A percentile compares a stretch with the other conserved stretches of the same genome.
Conservation (phyloP, 2,888 invertebrate genomes). For the Kuschelorhynchus macadamiae region DNA sequence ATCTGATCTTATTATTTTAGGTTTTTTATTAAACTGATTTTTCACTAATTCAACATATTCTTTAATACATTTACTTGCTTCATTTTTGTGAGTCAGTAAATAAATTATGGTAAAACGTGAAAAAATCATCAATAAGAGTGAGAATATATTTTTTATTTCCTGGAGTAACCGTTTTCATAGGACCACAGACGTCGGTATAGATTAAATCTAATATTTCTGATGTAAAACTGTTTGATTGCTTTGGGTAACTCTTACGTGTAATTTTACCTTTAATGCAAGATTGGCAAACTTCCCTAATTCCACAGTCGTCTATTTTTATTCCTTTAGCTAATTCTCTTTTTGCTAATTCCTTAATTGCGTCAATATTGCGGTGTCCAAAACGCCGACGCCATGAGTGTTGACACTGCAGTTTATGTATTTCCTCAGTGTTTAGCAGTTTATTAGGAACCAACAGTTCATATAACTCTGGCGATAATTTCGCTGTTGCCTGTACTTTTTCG, state of each 20-base stretch:
- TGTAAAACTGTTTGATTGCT: constrained; percentile 8
- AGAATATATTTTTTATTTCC: constrained; percentile 51
- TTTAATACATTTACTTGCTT: constrained; percentile 49
- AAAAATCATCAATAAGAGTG: constrained; percentile 55
- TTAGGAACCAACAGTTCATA: not conserved
- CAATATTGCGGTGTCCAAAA: constrained; percentile 1
- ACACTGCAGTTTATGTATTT: not conserved
- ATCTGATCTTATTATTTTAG: constrained; percentile 37
- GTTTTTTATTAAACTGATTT: constrained; percentile 49
- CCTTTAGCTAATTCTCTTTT: not conserved
- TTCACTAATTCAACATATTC: constrained; percentile 50
- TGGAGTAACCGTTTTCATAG: constrained; percentile 15
- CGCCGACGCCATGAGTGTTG: constrained; percentile 3
- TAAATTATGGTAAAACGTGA: constrained; percentile 51
- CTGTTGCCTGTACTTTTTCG: not conserved
- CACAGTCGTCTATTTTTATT: constrained; percentile 10
- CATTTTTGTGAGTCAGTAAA: constrained; percentile 53
- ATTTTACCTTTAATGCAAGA: constrained; percentile 23
- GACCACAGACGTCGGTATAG: constrained; percentile 34
- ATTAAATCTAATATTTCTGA: constrained; percentile 20
- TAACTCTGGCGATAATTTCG: constrained; percentile 2
- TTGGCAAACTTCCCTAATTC: constrained; percentile 16
- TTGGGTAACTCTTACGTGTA: constrained; percentile 23
- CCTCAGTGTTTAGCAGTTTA: not conserved
- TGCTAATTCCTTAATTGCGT: constrained; percentile 1